Evolutionary conservation across 2,113 vertebrate species (phyloP).

Genomic region (Oncorhynchus masou): DNA sequence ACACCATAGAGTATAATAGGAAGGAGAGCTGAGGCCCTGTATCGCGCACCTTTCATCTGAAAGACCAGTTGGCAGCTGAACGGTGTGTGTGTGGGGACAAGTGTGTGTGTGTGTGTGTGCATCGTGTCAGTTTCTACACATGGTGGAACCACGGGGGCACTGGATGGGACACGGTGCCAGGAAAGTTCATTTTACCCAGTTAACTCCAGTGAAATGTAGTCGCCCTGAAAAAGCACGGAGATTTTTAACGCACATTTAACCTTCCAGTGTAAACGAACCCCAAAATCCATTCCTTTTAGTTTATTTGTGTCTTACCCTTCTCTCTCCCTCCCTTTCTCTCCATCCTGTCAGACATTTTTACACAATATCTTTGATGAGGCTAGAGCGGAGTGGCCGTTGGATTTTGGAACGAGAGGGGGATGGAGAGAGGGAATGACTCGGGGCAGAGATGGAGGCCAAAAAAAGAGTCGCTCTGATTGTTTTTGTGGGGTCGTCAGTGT

Average conservation of each 20-base stretch:
- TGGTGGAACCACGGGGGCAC: background rate
- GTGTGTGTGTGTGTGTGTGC: background rate
- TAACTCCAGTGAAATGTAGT: background rate
- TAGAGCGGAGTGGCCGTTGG: background rate
- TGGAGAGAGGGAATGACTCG: background rate
- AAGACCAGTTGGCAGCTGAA: background rate
- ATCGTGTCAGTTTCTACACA: background rate
- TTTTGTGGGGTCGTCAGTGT: slow-evolving; percentile 31
- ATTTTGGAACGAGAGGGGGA: background rate
- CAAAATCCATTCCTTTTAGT: background rate
- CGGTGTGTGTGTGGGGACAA: background rate
- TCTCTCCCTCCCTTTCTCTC: too few species aligned
- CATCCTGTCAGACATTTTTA: background rate
- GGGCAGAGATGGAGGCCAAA: background rate
- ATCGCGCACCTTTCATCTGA: background rate
- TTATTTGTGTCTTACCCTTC: background rate
- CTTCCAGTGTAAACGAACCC: background rate
- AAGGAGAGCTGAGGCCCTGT: background rate
- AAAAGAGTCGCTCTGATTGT: background rate
- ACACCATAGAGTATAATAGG: background rate
- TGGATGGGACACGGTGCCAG: background rate
- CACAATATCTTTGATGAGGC: background rate
- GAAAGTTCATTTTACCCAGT: background rate
- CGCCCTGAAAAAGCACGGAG: background rate
- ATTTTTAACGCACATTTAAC: background rate